These are phyloP conservation scores for Chirona hameri DNA, from an alignment of 2,888 invertebrate species.

Conservation along the genomic window DNA sequence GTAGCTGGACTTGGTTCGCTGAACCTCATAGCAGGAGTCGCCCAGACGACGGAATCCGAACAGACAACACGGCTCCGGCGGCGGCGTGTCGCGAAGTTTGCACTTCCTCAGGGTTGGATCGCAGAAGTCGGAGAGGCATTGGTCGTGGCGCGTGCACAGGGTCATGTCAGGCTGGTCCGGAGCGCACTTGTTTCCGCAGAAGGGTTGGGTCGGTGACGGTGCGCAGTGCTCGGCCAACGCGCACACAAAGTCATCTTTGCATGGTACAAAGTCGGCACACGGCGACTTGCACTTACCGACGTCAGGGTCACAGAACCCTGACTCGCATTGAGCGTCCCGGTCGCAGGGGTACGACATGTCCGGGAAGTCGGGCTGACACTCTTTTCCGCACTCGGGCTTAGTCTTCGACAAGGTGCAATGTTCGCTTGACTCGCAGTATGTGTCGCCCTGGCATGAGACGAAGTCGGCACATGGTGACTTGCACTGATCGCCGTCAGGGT, in stretches of 20 bases:
- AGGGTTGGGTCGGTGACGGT: background rate
- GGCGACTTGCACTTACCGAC: background rate
- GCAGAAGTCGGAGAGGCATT: background rate
- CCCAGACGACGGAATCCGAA: background rate
- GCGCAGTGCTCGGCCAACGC: background rate
- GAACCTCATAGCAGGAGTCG: background rate
- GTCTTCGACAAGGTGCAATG: background rate
- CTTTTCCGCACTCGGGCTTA: background rate
- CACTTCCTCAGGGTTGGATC: background rate
- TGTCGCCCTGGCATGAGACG: background rate
- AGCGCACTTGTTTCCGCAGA: background rate
- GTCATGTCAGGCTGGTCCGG: background rate
- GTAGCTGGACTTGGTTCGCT: background rate
- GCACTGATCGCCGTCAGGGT: background rate
- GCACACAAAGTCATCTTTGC: background rate
- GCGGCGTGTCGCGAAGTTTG: background rate
- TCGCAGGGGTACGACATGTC: background rate
- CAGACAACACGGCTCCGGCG: background rate
- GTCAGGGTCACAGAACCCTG: background rate
- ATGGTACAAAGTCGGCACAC: background rate
- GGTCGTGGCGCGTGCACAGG: background rate
- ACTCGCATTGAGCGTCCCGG: background rate
- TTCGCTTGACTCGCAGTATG: background rate
- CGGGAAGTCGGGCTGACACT: background rate
- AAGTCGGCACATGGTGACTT: background rate